Evolutionary conservation across 2,797 vertebrate genomes (phyloP), one percentile per base, ranked within the genome.

Genomic region (Argya squamiceps): DNA sequence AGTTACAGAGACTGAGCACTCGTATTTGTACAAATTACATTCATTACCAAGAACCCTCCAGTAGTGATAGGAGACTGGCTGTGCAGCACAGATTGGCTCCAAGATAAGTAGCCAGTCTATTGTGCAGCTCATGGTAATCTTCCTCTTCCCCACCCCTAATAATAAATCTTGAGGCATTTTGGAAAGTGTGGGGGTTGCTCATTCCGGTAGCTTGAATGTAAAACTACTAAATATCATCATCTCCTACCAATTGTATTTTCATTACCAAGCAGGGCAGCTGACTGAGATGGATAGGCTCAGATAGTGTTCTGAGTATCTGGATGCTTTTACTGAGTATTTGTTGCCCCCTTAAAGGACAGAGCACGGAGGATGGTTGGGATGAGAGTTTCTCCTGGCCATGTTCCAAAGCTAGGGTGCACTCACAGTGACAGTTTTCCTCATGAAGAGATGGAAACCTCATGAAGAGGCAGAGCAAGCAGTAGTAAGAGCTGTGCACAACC

Each of bases 131-230:
- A 64, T 63, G 69, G 58, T 91, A 96, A 90, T 92, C 70, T 92
- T 91, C 89, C 46, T 93, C 75, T 67, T 92, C 73, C 52, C 91
- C 60, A 11, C 77, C 65, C 83, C 85, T 95, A 84, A 95, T 95
- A 93, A 96, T 96, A 95, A 96, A 97, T 95, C 96, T 96, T 73
- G 56, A 92, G 89, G 90, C 91, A 77, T 92, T 96, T 96, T 96
- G 88, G 95, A 95, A 95, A 79, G 92, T 3, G 1, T 60, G 74
- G 67, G 74, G 77, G 67, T 86, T 90, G 83, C 63, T 92, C 29
- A 11, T 94, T 92, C 75, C 67, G 84, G 93, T 70, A 93, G 75
- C 62, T 60, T 91, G 69, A 92, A 84, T 65, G 44, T 87, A 34
- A 75, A 92, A 85, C 49, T 92, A 39, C 60, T 55, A 69, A 84